Evolutionary conservation across 2,797 vertebrate species (phyloP).

Genomic region (Acipenser transmontanus): DNA sequence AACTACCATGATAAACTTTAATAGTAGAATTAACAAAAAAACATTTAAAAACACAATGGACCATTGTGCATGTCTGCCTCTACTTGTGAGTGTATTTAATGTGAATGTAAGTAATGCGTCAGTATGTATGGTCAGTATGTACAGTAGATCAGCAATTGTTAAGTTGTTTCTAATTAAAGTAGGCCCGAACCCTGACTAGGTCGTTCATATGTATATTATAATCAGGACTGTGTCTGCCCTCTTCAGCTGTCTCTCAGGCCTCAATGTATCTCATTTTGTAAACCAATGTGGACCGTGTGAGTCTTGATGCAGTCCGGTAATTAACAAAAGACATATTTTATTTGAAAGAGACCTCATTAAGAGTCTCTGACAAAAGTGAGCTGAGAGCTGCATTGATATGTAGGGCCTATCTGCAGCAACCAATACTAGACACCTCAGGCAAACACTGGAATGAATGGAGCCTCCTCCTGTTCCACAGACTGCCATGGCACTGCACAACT

Average conservation of each 20-base stretch:
- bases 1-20: too few relatives aligned
- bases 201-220: too few relatives aligned
- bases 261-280: not conserved
- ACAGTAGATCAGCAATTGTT: too few relatives aligned
- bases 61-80: too few relatives aligned
- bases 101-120: too few relatives aligned
- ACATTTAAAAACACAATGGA: too few relatives aligned
- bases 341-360: not conserved
- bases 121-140: too few relatives aligned
- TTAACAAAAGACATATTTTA: slow-evolving; percentile 2
- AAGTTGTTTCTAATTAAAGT: too few relatives aligned
- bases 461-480: not conserved
- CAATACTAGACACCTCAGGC: not conserved
- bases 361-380: not conserved
- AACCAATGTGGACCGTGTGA: not conserved
- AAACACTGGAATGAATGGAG: not conserved
- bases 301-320: not conserved
- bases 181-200: too few relatives aligned
- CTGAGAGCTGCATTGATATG: not conserved
- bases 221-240: too few relatives aligned
- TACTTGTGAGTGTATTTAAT: too few relatives aligned
- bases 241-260: not conserved
- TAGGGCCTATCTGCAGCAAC: not conserved
- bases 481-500: not conserved
- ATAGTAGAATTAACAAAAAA: too few relatives aligned